Percentiles rank a stretch among this genome's conserved stretches.
These are phyloP conservation scores for Papilio protenor DNA, from an alignment of 2,888 invertebrate species.

Conservation along the genomic window DNA sequence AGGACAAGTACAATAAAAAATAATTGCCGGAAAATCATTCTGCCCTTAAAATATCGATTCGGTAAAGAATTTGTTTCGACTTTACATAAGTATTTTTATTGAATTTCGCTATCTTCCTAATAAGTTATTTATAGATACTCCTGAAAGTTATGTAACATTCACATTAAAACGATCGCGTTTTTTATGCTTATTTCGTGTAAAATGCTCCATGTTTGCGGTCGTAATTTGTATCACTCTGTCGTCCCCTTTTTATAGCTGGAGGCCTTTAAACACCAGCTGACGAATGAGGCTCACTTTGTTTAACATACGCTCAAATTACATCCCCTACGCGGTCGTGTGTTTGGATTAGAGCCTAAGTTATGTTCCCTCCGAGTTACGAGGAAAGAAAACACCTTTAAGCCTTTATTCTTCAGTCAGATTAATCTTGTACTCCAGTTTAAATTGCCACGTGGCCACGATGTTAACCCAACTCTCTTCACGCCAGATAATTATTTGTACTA, in stretches of 20 bases:
- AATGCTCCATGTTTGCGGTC: background rate
- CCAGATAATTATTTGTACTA: background rate
- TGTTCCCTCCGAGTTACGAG: background rate
- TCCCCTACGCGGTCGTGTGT: slow-evolving; percentile 13
- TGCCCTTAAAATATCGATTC: no score
- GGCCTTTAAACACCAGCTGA: slow-evolving; percentile 11
- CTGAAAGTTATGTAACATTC: background rate
- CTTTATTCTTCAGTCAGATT: background rate
- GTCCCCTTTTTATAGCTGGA: slow-evolving; percentile 13
- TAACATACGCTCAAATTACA: slow-evolving; percentile 29
- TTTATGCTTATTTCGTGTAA: background rate
- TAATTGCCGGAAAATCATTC: no score
- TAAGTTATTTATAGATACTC: background rate
- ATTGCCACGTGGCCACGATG: background rate
- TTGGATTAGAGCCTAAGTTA: slow-evolving; percentile 5
- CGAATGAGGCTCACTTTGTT: slow-evolving; percentile 19
- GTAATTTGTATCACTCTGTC: slow-evolving; percentile 24
- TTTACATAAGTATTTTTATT: no score
- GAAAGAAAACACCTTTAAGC: background rate
- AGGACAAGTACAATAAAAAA: no score
- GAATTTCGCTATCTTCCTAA: background rate
- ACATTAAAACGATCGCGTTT: background rate
- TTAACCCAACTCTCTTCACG: background rate
- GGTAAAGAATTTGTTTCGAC: no score
- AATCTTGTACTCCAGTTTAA: background rate